These are phyloP conservation scores for Belgica antarctica DNA, from an alignment of 2,888 invertebrate genomes.

Conservation along the genomic window DNA sequence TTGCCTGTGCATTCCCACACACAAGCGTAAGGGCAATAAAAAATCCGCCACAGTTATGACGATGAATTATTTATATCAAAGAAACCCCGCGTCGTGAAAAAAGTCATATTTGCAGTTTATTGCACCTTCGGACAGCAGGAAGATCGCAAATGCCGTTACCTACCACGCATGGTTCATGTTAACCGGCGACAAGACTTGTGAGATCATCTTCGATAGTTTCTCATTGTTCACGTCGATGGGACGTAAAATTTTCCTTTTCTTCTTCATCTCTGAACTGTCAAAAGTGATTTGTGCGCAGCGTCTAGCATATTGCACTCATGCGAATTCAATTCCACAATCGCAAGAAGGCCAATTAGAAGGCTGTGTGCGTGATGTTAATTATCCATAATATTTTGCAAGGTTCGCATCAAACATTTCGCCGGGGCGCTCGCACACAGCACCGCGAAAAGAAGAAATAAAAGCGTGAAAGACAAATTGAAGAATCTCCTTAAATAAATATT, in stretches of 20 bases:
- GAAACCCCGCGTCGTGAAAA: slow-evolving; percentile 2
- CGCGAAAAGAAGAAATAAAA: neutral
- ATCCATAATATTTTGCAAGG: slow-evolving; percentile 34
- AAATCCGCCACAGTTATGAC: slow-evolving; percentile 34
- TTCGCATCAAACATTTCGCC: no score
- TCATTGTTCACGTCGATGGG: neutral
- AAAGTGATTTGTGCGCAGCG: neutral
- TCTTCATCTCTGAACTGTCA: neutral
- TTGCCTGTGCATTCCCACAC: slow-evolving; percentile 19
- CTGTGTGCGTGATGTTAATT: slow-evolving; percentile 30
- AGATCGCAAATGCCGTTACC: neutral
- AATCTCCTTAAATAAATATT: slow-evolving; percentile 41
- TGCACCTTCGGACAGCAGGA: slow-evolving; percentile 30
- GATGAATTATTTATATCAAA: slow-evolving; percentile 38
- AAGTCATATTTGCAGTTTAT: slow-evolving; percentile 31
- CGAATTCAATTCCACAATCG: slow-evolving; percentile 10
- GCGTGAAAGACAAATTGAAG: slow-evolving; percentile 27
- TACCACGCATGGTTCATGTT: slow-evolving; percentile 3
- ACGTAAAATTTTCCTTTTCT: neutral
- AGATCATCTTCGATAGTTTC: neutral
- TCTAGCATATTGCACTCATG: slow-evolving; percentile 6
- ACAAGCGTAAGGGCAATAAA: neutral
- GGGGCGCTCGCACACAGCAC: neutral
- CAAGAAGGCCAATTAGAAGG: no score
- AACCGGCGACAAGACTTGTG: neutral